Evolutionary conservation across 2,797 vertebrate genomes (phyloP), one percentile per base, ranked within the genome.

Genomic region (Sphenopsis melanotis): DNA sequence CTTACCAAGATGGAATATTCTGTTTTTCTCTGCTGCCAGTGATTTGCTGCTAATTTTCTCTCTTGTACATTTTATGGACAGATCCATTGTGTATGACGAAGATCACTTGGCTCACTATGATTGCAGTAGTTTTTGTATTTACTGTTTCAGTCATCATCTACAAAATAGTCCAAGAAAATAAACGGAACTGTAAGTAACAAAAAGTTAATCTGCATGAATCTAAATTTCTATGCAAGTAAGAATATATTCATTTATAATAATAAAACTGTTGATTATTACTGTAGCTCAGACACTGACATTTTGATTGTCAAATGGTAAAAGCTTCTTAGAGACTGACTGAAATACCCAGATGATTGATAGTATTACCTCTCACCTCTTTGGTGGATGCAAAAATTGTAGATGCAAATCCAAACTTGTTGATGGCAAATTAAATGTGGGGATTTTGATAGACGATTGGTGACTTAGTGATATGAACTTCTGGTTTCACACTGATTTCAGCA

Each of bases 31-130:
- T 89, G 34, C 60, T 90, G 55, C 8, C 39, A 44, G 26, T 53
- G 36, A 82, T 93, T 90, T 94, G 42, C 19, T 80, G 36, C 22
- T 94, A 39, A 66, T 92, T 93, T 92, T 94, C 2, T 83, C 9
- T 93, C 60, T 87, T 91, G 44, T 80, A 30, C 4, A 7, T 96
- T 95, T 88, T 93, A 39, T 79, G 86, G 94, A 97, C 98, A 97
- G 97, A 98, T 96, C 98, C 98, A 64, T 90, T 65, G 64, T 97
- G 97, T 92, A 39, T 93, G 49, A 93, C 80, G 70, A 98, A 97
- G 94, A 97, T 97, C 60, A 89, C 97, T 77, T 99, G 98, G 98
- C 92, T 99, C 83, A 63, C 90, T 94, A 97, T 99, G 91, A 91
- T 99, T 89, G 68, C 97, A 52, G 64, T 97, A 53, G 95, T 98